These are phyloP conservation scores for Seladonia tumulorum DNA, from an alignment of 2,888 invertebrate genomes.

Conservation along the genomic window DNA sequence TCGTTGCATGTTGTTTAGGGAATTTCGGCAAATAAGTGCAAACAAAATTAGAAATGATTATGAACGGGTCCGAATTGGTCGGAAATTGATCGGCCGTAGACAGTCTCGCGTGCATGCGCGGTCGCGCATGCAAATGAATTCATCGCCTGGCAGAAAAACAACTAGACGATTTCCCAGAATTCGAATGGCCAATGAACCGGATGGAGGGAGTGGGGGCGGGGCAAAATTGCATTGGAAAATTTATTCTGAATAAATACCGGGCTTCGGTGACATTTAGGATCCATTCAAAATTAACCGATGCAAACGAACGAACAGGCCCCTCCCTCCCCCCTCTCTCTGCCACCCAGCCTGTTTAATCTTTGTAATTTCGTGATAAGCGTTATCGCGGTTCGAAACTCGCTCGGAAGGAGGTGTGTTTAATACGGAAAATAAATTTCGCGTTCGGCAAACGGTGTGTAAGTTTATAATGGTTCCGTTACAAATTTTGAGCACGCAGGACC, in stretches of 20 bases:
- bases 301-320: not conserved
- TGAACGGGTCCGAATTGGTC: not conserved
- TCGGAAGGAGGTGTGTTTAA: slow-evolving; percentile 31
- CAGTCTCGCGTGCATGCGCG: not conserved
- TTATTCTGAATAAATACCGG: slow-evolving; percentile 5
- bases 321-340: not conserved
- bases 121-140: not conserved
- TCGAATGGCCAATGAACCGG: not conserved
- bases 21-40: not conserved
- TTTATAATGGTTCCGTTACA: slow-evolving; percentile 26
- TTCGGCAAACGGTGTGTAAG: slow-evolving; percentile 14
- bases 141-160: slow-evolving; percentile 9
- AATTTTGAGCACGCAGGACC: slow-evolving; percentile 38
- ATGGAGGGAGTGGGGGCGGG: too few species aligned
- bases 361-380: slow-evolving; percentile 35
- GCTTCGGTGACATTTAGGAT: not conserved
- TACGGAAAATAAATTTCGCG: slow-evolving; percentile 39
- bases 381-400: slow-evolving; percentile 12
- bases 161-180: not conserved
- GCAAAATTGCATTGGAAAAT: slow-evolving; percentile 4
- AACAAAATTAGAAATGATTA: not conserved
- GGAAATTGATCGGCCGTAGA: not conserved
- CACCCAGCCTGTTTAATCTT: not conserved
- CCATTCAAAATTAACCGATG: slow-evolving; percentile 18
- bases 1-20: not conserved